These are phyloP conservation scores for Dromius quadrimaculatus DNA, from an alignment of 2,888 invertebrate species.

Conservation along the genomic window DNA sequence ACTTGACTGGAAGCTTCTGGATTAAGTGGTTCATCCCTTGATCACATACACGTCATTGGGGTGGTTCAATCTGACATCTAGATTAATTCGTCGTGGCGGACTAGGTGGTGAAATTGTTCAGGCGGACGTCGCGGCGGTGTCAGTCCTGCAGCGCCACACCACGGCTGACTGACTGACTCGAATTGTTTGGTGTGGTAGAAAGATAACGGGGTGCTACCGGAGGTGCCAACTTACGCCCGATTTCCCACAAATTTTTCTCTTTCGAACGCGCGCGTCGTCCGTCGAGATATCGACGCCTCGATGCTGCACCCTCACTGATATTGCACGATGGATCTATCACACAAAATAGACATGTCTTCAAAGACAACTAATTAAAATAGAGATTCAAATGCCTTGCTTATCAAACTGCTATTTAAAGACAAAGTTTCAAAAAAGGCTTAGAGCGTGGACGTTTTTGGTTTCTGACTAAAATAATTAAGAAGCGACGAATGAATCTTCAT, in stretches of 20 bases:
- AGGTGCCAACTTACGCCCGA: slow-evolving; percentile 51
- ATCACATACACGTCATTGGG: not conserved
- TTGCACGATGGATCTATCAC: slow-evolving; percentile 5
- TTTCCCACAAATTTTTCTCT: slow-evolving; percentile 52
- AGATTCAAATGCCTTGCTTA: too few species aligned
- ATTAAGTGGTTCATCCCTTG: not conserved
- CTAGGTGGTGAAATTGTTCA: slow-evolving; percentile 3
- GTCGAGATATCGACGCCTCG: slow-evolving; percentile 43
- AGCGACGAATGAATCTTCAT: too few species aligned
- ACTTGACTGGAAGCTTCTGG: not conserved
- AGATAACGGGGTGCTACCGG: slow-evolving; percentile 48
- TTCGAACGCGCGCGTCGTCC: slow-evolving; percentile 49
- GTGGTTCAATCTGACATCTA: slow-evolving; percentile 20
- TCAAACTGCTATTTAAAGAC: too few species aligned
- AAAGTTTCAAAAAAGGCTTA: too few species aligned
- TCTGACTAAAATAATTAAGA: too few species aligned
- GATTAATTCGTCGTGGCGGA: slow-evolving; percentile 35
- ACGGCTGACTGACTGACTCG: slow-evolving; percentile 44
- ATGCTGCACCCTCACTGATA: slow-evolving; percentile 18
- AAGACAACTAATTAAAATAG: too few species aligned
- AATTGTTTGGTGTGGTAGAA: slow-evolving; percentile 52
- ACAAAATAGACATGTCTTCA: too few species aligned
- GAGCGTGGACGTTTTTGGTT: too few species aligned
- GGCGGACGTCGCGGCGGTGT: slow-evolving; percentile 9
- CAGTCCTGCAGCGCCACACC: slow-evolving; percentile 19